Evolutionary conservation across 2,888 invertebrate genomes (phyloP), one percentile per base, ranked within the genome.

Genomic region (Ophion costatus): DNA sequence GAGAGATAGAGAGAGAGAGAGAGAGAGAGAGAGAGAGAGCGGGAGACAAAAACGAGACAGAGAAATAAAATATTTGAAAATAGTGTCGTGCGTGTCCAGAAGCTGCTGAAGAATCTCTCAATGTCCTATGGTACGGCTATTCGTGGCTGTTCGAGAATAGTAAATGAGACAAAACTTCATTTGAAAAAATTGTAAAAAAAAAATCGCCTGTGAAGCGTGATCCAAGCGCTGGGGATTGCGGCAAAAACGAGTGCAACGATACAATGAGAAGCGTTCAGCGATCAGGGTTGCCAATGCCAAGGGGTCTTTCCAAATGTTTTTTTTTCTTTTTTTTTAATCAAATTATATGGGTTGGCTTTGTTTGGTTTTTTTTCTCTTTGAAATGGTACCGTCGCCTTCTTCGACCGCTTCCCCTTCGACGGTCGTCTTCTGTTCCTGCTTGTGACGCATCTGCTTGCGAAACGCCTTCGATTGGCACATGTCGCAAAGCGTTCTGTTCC

Each of bases 401-500:
- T 92, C 93, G 84, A 94, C 95, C 84, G 93, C 93, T 87, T 91
- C 90, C 82, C 89, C 90, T 59, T 91, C 91, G 81, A 87, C 87
- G 76, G 78, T 87, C 66, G 10, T 87, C 90, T 94, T 91, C 92
- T 90, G 95, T 94, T 93, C 95, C 95, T 96, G 96, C 95, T 96
- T 96, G 93, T 95, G 94, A 86, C 95, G 95, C 90, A 95, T 94
- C 93, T 93, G 93, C 94, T 96, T 97, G 95, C 96, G 96, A 94
- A 95, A 95, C 91, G 96, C 95, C 95, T 96, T 97, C 90, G 96
- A 95, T 95, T 95, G 96, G 96, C 98, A 98, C 94, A 96, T 95
- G 94, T 97, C 97, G 94, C 98, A 98, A 94, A 97, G 96, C 92
- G 97, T 97, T 96, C 97, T 97, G 96, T 97, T 97, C 97, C 97